Percentiles rank a stretch among this genome's conserved stretches.
These are phyloP conservation scores for Pseudomugil tenellus DNA, from an alignment of 2,797 vertebrate species.

Conservation along the genomic window DNA sequence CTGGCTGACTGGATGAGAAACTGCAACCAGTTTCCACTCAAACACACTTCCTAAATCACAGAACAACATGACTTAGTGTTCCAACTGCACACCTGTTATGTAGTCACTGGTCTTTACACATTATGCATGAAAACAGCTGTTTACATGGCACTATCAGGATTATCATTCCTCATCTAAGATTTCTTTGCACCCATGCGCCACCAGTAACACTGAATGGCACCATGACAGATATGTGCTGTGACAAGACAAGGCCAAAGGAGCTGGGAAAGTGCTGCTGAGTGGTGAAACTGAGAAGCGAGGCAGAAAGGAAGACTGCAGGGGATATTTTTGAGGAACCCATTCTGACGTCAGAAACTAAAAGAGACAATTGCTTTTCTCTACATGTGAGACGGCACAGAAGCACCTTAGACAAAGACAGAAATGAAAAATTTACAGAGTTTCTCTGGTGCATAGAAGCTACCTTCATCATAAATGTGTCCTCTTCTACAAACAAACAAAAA, in stretches of 20 bases:
- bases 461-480: neutral
- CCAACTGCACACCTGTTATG: neutral
- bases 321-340: constrained; percentile 72
- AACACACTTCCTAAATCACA: constrained; percentile 66
- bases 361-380: constrained; percentile 29
- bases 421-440: neutral
- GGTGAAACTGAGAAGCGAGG: constrained; percentile 73
- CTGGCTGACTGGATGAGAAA: constrained; percentile 41
- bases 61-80: constrained; percentile 3
- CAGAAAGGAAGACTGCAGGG: constrained; percentile 50
- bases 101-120: neutral
- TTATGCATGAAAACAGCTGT: constrained; percentile 17
- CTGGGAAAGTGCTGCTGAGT: constrained; percentile 42
- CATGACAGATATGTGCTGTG: constrained; percentile 52
- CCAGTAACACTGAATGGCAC: constrained; percentile 36
- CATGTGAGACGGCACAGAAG: constrained; percentile 10
- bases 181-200: constrained; percentile 43
- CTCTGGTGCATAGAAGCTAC: neutral
- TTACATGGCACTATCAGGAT: neutral
- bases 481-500: constrained; percentile 6
- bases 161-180: constrained; percentile 34
- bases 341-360: constrained; percentile 55
- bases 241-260: constrained; percentile 53
- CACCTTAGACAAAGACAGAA: neutral
- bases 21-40: constrained; percentile 36